These are phyloP conservation scores for Hipparchia semele DNA, from an alignment of 2,888 invertebrate genomes.

Conservation along the genomic window DNA sequence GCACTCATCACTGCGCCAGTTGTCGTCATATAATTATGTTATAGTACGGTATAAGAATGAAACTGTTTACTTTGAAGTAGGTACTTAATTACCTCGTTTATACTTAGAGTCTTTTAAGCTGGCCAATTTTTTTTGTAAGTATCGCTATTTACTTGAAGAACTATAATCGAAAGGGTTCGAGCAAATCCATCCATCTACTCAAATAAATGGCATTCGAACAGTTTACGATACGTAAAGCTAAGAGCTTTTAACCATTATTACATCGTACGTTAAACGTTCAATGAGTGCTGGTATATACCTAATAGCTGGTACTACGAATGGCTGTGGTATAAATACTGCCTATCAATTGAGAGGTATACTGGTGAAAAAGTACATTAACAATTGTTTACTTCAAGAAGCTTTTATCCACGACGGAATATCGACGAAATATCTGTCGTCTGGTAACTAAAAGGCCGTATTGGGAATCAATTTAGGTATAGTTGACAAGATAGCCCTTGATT, in stretches of 20 bases:
- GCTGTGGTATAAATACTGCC: slow-evolving; percentile 38
- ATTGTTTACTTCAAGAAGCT: not conserved
- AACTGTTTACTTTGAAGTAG: too few species aligned
- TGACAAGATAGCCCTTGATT: too few species aligned
- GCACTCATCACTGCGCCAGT: too few species aligned
- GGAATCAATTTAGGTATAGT: too few species aligned
- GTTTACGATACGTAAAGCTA: slow-evolving; percentile 20
- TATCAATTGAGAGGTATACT: slow-evolving; percentile 36
- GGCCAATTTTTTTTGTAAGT: not conserved
- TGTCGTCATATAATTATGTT: too few species aligned
- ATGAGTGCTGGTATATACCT: slow-evolving; percentile 28
- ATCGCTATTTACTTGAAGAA: not conserved
- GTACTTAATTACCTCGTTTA: not conserved
- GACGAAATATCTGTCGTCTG: too few species aligned
- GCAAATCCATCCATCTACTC: slow-evolving; percentile 17
- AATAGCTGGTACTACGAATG: slow-evolving; percentile 32
- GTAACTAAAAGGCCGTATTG: too few species aligned
- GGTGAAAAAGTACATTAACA: not conserved
- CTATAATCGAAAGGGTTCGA: slow-evolving; percentile 1
- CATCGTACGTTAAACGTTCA: slow-evolving; percentile 17
- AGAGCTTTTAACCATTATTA: slow-evolving; percentile 26
- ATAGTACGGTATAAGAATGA: too few species aligned
- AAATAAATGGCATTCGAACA: slow-evolving; percentile 17
- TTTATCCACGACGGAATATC: not conserved
- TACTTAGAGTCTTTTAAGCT: not conserved